Base-by-base conservation (phyloP, 2,888 invertebrate genomes). In the Perizoma affinitatum region DNA sequence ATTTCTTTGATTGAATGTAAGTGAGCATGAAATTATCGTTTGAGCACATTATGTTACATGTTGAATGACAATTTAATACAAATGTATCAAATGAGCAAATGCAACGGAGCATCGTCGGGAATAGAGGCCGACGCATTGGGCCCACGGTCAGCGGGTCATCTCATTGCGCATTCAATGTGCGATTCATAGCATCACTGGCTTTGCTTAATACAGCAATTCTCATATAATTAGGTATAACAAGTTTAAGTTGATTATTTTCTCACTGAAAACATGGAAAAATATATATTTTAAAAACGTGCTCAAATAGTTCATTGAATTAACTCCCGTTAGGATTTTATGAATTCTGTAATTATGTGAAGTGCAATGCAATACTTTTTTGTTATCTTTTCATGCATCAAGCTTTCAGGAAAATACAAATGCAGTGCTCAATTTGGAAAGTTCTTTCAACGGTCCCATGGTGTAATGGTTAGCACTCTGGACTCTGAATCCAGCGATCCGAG, bases 391-490 rank as follows among this genome's bases (percentile, higher is more conserved):
- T 22, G 22, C 3, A 22, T 22, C 22, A 3, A 22, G 22, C 22
- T 44, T 44, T 36, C 48, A 46, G 47, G 4, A 22, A 8, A 11
- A 22, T 33, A 11, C 7, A n/a, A 52, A 65, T 46, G 42, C 45
- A 38, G 42, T 61, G 41, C 47, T 8, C 40, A 67, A 67, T 70
- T 78, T 73, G 46, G 61, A 4, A 4, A 0, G 0, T 0, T 0
- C 0, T 0, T 0, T 4, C 60, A 72, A 63, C 69, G 94, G 94
- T 94, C 91, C 94, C 94, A 94, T 94, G 94, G 94, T 94, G 94
- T 95, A 95, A 95, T 93, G 95, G 95, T 95, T 94, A 95, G 95
- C 95, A 95, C 95, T 95, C 94, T 95, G 95, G 95, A 95, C 95
- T 95, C 93, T 95, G 95, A 95, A 95, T 95, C 95, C 95, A 95